phyloP scores from a whole-genome alignment of 37 sponge, comb jelly and placozoan species.

The Chondrosia reniformis region DNA sequence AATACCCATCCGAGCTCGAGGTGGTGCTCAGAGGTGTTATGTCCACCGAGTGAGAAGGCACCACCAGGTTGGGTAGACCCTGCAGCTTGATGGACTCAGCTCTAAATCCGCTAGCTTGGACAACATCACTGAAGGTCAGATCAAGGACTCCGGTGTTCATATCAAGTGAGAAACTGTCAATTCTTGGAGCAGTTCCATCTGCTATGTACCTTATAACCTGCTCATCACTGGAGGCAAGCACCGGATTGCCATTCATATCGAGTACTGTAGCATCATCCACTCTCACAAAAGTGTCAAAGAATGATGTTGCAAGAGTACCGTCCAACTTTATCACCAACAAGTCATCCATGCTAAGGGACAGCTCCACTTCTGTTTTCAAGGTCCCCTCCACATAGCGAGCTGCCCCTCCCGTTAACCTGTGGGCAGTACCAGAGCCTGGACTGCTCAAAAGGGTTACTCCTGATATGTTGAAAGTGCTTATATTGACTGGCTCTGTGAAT shows the following conservation, averaged over 20 bases:
- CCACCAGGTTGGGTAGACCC: background rate
- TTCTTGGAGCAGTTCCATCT: constrained; percentile 54
- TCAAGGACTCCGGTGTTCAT: constrained; percentile 54
- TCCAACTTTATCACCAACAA: constrained; percentile 45
- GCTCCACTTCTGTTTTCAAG: constrained; percentile 24
- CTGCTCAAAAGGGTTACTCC: constrained; percentile 34
- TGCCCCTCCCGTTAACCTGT: constrained; percentile 21
- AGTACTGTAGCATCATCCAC: constrained; percentile 41
- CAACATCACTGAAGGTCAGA: constrained; percentile 72
- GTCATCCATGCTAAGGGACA: constrained; percentile 38
- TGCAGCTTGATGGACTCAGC: background rate
- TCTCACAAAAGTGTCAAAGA: constrained; percentile 24
- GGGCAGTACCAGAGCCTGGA: background rate
- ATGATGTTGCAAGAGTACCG: constrained; percentile 11
- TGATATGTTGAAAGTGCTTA: constrained; percentile 43
- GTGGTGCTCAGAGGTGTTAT: background rate
- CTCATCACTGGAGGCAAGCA: constrained; percentile 19
- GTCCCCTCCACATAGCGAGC: constrained; percentile 30
- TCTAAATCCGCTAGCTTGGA: background rate
- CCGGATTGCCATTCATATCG: constrained; percentile 64
- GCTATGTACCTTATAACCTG: constrained; percentile 1
- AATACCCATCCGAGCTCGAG: constrained; percentile 32
- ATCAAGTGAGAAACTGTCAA: constrained; percentile 51
- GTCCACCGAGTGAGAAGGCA: background rate
- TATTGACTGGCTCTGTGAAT: constrained; percentile 83